These are phyloP conservation scores for Drosophila tani DNA, from an alignment of 1,140 invertebrate species.

Conservation along the genomic window DNA sequence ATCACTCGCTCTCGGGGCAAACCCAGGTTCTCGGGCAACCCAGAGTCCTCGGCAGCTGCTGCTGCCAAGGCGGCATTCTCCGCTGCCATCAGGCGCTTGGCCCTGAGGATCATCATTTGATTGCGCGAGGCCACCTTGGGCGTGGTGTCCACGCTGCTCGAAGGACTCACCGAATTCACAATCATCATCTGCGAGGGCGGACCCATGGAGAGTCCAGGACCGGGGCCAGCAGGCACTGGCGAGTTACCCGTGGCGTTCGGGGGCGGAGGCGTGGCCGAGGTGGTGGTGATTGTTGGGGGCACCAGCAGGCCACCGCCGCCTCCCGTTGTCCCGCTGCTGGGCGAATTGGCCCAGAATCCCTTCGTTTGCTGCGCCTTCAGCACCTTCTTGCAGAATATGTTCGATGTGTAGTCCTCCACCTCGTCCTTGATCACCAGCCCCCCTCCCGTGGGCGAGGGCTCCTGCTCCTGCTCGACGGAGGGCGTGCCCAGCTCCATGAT, in stretches of 20 bases:
- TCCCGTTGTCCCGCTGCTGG: conserved; percentile 54
- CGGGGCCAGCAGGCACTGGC: conserved; percentile 16
- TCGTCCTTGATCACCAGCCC: conserved; percentile 75
- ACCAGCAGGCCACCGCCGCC: conserved; percentile 47
- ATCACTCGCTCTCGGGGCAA: conserved; percentile 87
- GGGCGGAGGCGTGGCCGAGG: conserved; percentile 70
- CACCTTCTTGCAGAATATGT: conserved; percentile 84
- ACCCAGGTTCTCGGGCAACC: conserved; percentile 76
- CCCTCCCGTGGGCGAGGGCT: conserved; percentile 40
- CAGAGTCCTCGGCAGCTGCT: conserved; percentile 63
- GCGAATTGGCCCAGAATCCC: conserved; percentile 80
- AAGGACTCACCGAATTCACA: conserved; percentile 70
- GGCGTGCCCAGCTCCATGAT: conserved; percentile 64
- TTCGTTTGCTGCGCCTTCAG: conserved; percentile 83
- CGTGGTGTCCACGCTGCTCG: conserved; percentile 61
- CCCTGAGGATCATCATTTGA: conserved; percentile 63
- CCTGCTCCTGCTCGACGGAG: conserved; percentile 27
- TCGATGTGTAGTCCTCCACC: conserved; percentile 75
- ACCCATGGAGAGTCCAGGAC: conserved; percentile 62
- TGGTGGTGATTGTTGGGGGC: conserved; percentile 68
- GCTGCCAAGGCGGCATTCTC: conserved; percentile 65
- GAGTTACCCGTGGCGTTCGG: conserved; percentile 27
- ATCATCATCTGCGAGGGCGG: conserved; percentile 73
- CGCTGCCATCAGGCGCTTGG: conserved; percentile 57
- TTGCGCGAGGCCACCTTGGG: conserved; percentile 77